Evolutionary conservation across 2,797 vertebrate genomes (phyloP), one percentile per base, ranked within the genome.

Genomic region (Malacoraja senta): DNA sequence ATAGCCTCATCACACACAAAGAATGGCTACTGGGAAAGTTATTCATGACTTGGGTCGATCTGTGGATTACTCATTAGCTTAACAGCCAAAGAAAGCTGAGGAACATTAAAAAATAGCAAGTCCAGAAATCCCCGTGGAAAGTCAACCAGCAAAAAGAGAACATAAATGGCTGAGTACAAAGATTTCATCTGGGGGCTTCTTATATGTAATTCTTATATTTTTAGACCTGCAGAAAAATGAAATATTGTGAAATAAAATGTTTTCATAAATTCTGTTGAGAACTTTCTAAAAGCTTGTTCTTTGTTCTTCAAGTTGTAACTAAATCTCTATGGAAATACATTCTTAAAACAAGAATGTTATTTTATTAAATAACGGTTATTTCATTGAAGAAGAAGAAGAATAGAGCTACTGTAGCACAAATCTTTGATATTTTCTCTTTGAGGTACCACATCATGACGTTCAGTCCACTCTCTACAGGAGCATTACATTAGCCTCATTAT

Each of bases 351-450:
- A 15, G 35, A 76, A 53, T 74, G 74, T 44, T 3, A 53, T 76
- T 53, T 44, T 72, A 53, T 53, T 53, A 8, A 76, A 35, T 44
- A 44, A 68, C 7, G 68, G 38, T 92, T 21, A 76, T 76, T 92
- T 92, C 90, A 92, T 26, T 76, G 24, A 72, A 44, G n/a, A n/a
- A n/a, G n/a, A n/a, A n/a, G 90, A 74, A 92, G 71, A 76, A 92
- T n/a, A 44, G 63, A 88, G 17, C n/a, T 6, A 88, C n/a, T 88
- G 61, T 86, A 68, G 63, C 61, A 88, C 71, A 92, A 76, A 74
- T 92, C 24, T 76, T 76, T 92, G 68, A 92, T 72, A 65, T 44
- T 91, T 74, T 74, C 35, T 72, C 44, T 74, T 53, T 74, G 71
- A 74, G 13, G 90, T 92, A 74, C 10, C 44, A 74, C 26, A 71